These are phyloP conservation scores for Synchiropus splendidus DNA, from an alignment of 2,113 vertebrate genomes.

Conservation along the genomic window DNA sequence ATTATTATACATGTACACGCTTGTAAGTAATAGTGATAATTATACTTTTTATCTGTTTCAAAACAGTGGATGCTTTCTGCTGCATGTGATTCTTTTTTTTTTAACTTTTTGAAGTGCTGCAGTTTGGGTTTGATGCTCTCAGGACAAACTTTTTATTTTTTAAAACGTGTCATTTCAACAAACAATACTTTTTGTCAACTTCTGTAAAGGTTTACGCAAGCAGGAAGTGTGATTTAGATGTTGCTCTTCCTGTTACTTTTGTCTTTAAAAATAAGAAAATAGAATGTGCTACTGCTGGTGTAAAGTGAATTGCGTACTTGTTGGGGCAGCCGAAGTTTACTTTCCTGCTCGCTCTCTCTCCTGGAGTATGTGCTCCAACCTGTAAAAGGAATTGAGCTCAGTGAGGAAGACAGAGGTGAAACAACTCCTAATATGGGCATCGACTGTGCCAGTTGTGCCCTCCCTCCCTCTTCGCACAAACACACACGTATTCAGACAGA, in stretches of 20 bases:
- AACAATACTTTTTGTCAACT: no score
- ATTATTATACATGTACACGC: no score
- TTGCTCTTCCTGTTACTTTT: slow-evolving; percentile 5
- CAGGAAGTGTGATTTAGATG: slow-evolving; percentile 19
- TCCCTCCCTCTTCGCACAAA: neutral
- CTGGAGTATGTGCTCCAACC: slow-evolving; percentile 55
- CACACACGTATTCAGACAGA: no score
- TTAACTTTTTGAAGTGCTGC: no score
- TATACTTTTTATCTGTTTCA: no score
- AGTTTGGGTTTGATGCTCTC: no score
- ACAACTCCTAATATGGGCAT: slow-evolving; percentile 65
- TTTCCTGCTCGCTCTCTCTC: slow-evolving; percentile 12
- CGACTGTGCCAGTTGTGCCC: slow-evolving; percentile 26
- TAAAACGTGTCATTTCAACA: no score
- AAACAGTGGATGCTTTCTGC: no score
- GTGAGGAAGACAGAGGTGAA: slow-evolving; percentile 40
- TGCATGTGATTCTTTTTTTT: no score
- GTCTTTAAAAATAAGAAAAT: neutral
- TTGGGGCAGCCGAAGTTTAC: slow-evolving; percentile 21
- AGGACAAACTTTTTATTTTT: no score
- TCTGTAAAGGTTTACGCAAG: neutral
- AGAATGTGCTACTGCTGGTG: no score
- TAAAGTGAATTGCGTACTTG: slow-evolving; percentile 10
- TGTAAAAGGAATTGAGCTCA: slow-evolving; percentile 64
- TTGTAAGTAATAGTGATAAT: no score